Evolutionary conservation across 2,797 vertebrate genomes (phyloP).

Genomic region (Hypotaenidia okinawae): DNA sequence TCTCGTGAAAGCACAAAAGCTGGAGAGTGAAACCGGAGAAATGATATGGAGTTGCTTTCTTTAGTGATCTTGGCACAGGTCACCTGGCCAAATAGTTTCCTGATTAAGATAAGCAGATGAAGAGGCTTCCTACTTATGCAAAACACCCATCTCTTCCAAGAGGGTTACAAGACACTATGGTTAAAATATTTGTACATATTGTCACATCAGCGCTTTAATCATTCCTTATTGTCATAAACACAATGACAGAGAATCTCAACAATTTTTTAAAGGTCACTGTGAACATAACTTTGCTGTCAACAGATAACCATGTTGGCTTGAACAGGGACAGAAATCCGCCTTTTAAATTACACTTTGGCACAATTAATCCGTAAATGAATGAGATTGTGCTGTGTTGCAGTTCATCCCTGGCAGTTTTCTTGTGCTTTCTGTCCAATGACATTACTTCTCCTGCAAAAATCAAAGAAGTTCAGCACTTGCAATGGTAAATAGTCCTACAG

Average conservation of each 20-base stretch:
- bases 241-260: neutral
- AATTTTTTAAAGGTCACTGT: neutral
- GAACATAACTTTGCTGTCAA: neutral
- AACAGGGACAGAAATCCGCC: neutral
- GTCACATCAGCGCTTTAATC: neutral
- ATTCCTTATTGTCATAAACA: neutral
- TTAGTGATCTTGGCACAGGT: neutral
- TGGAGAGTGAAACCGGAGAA: neutral
- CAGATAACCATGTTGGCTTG: neutral
- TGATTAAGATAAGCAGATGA: conserved; percentile 32
- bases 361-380: neutral
- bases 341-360: neutral
- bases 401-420: neutral
- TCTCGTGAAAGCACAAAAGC: neutral
- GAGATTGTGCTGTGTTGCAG: neutral
- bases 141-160: neutral
- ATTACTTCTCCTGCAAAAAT: neutral
- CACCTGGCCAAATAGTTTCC: neutral
- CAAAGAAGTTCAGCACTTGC: neutral
- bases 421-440: neutral
- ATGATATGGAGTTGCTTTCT: neutral
- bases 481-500: neutral
- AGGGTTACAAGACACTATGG: neutral
- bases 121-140: neutral
- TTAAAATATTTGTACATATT: neutral